A percentile compares a stretch with the other conserved stretches of the same genome.
Evolutionary conservation across 2,888 invertebrate species (phyloP).

Genomic region (Tethea ocularis): DNA sequence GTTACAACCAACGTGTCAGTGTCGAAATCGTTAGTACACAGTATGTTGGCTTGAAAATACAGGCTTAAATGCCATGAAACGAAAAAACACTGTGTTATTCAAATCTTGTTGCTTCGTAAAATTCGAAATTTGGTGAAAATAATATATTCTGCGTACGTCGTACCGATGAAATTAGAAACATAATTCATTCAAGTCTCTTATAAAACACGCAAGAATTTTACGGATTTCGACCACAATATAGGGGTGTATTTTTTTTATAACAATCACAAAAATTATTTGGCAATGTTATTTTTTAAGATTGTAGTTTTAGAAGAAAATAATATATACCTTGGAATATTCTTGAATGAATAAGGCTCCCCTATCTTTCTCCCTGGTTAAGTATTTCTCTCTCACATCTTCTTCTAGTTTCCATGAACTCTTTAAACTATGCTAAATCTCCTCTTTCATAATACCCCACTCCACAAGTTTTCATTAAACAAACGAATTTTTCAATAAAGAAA

Average conservation of each 20-base stretch:
- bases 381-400: no score
- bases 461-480: slow-evolving; percentile 40
- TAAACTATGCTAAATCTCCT: slow-evolving; percentile 4
- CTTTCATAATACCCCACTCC: slow-evolving; percentile 18
- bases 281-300: no score
- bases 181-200: slow-evolving; percentile 28
- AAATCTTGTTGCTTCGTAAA: background rate
- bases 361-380: no score
- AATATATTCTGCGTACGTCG: slow-evolving; percentile 26
- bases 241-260: background rate
- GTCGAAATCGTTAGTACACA: background rate
- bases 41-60: background rate
- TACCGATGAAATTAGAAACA: slow-evolving; percentile 38
- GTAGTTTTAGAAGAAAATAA: no score
- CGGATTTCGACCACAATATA: background rate
- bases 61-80: background rate
- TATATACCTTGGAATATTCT: no score
- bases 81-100: background rate
- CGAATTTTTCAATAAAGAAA: slow-evolving; percentile 36
- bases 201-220: background rate
- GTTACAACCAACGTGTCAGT: no score
- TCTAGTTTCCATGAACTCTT: background rate
- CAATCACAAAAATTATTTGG: no score
- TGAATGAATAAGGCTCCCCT: no score
- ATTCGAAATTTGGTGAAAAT: slow-evolving; percentile 4